Conservation (phyloP, 1,140 invertebrate species). For the Drosophila orosa region DNA sequence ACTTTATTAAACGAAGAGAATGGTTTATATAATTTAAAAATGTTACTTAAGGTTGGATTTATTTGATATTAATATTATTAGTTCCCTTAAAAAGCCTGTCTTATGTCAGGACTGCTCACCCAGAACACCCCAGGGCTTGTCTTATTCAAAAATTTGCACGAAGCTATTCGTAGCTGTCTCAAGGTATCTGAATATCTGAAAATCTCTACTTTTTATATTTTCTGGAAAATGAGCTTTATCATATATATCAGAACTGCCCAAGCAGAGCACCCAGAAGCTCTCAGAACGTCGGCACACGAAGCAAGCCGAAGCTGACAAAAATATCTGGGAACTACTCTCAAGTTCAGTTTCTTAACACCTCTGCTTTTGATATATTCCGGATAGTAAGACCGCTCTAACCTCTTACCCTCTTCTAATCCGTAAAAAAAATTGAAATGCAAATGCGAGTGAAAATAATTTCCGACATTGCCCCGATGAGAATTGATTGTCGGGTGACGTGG, state of each 20-base stretch:
- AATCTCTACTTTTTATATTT: neutral
- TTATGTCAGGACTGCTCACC: neutral
- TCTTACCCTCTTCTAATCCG: neutral
- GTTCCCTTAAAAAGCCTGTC: too few relatives aligned
- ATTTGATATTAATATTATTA: too few relatives aligned
- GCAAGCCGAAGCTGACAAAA: neutral
- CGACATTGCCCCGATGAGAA: conserved; percentile 17
- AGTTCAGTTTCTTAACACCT: neutral
- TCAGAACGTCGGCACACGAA: neutral
- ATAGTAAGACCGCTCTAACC: neutral
- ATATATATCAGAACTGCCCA: too few relatives aligned
- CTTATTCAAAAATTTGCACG: neutral
- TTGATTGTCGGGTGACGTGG: conserved; percentile 47
- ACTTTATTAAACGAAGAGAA: neutral
- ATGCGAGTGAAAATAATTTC: conserved; percentile 42
- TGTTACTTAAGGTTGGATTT: too few relatives aligned
- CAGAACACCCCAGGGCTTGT: neutral
- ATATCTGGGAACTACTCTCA: too few relatives aligned
- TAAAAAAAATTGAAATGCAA: conserved; percentile 33
- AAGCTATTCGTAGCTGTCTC: too few relatives aligned
- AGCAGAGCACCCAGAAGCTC: neutral
- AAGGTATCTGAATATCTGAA: neutral
- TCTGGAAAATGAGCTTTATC: neutral
- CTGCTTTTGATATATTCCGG: neutral
- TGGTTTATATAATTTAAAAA: too few relatives aligned